Conservation (phyloP, 2,888 invertebrate genomes). For the Drepana falcataria region DNA sequence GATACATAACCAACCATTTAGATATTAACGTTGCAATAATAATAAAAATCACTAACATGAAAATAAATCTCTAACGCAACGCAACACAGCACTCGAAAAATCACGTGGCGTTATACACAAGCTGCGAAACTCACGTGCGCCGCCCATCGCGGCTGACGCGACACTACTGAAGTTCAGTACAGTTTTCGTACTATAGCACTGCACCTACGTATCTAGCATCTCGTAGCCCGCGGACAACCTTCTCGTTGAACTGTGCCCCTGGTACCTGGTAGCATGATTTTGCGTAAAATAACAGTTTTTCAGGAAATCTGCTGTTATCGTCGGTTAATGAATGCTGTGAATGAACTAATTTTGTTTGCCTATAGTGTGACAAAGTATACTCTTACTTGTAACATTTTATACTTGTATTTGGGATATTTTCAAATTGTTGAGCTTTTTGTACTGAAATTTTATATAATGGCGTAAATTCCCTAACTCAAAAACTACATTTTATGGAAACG, state of each 20-base stretch:
- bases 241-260: constrained; percentile 44
- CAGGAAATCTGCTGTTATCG: constrained; percentile 17
- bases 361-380: no score
- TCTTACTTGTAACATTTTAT: no score
- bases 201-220: constrained; percentile 48
- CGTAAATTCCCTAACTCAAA: background rate
- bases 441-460: no score
- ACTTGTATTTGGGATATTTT: no score
- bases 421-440: no score
- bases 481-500: background rate
- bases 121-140: constrained; percentile 36
- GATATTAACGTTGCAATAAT: constrained; percentile 23
- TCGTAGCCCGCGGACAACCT: constrained; percentile 37
- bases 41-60: background rate
- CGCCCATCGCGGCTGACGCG: constrained; percentile 51
- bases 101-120: constrained; percentile 23
- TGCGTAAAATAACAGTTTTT: constrained; percentile 26
- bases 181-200: constrained; percentile 33
- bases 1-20: constrained; percentile 24
- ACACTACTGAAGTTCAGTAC: constrained; percentile 51
- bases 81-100: constrained; percentile 25
- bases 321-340: background rate
- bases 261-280: constrained; percentile 37
- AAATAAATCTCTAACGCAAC: constrained; percentile 9
- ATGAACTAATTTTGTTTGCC: no score